Conservation (phyloP, 2,797 vertebrate genomes). For the Sebastes kiyomatsui region DNA sequence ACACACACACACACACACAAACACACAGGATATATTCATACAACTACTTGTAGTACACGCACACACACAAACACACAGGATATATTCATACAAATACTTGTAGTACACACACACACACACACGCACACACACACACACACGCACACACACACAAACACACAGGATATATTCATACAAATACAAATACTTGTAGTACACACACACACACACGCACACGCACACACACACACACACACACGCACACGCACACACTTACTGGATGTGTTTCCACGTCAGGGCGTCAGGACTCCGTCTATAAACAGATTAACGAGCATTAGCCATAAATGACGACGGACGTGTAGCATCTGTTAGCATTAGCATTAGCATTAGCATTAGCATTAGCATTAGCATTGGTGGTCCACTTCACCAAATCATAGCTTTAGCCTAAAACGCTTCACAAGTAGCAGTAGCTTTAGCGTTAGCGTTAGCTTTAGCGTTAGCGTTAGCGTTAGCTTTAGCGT, state of each 20-base stretch:
- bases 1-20: not conserved
- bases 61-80: too few relatives aligned
- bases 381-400: too few relatives aligned
- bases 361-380: not conserved
- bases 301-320: not conserved
- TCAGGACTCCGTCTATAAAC: not conserved
- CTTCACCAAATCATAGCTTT: not conserved
- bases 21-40: not conserved
- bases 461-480: too few relatives aligned
- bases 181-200: too few relatives aligned
- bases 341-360: not conserved
- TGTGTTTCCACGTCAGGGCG: not conserved
- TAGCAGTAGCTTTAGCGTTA: not conserved
- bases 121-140: not conserved
- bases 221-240: not conserved
- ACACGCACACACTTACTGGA: not conserved
- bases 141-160: too few relatives aligned
- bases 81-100: too few relatives aligned
- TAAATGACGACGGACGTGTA: not conserved
- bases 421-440: not conserved
- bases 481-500: too few relatives aligned
- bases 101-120: not conserved
- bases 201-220: not conserved
- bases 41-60: too few relatives aligned
- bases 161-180: too few relatives aligned